Evolutionary conservation across 2,888 invertebrate genomes (phyloP), one percentile per base, ranked within the genome.

Genomic region (Lasioglossum morio): DNA sequence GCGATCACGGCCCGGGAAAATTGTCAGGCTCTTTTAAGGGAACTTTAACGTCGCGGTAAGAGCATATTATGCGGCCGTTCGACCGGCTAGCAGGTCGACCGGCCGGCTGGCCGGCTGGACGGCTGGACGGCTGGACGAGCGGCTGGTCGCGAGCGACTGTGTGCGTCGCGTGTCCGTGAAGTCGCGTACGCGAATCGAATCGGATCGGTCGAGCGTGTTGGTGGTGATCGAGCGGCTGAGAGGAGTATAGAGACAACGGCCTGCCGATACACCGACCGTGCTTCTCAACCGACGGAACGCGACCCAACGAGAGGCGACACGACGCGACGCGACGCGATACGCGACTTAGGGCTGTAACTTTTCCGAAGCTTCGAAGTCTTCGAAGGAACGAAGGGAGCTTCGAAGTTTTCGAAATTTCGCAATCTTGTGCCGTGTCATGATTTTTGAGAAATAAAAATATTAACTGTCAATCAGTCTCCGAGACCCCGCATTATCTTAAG

Each of bases 161-260:
- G 30, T 40, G n/a, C n/a, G n/a, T 74, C 46, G 23, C n/a, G 69
- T 37, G 70, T 72, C n/a, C 27, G 37, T 16, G 72, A 4, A 37
- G 72, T 46, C 34, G 77, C 34, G 73, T 72, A 53, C 63, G 82
- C 70, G 79, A 69, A 72, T 81, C 86, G 81, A 53, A 79, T 79
- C 79, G 72, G 73, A 86, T 82, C 86, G 48, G 12, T 40, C 37
- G 75, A 48, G 72, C 81, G 88, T 86, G 88, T 87, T 86, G 82
- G 82, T 75, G 81, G 78, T 87, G 91, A 91, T 87, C 89, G 89
- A 92, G 87, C 84, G 81, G 84, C 78, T 80, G 88, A 89, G 87
- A 87, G 86, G 87, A 86, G 89, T 85, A 91, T 88, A 91, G 90
- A 90, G 91, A 91, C 89, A 87, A 87, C 84, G 81, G 86, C 78